Conservation (phyloP, 1,140 invertebrate species). For the Bathynomus jamesi region DNA sequence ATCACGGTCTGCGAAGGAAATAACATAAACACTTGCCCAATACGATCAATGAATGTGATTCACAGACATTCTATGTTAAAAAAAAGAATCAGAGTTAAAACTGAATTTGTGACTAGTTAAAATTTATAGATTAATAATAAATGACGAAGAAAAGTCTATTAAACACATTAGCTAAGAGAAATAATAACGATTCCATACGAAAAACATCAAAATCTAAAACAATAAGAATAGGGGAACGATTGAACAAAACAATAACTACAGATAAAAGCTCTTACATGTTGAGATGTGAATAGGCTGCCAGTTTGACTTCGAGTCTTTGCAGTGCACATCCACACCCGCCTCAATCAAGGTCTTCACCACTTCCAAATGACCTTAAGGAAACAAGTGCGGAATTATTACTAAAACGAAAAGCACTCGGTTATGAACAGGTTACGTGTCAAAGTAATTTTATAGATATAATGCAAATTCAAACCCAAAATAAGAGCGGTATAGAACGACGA, state of each 20-base stretch:
- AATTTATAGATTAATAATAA: no score
- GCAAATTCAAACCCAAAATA: not conserved
- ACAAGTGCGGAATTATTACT: not conserved
- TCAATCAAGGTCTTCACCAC: constrained; percentile 23
- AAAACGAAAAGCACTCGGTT: not conserved
- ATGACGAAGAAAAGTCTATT: not conserved
- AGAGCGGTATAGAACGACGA: not conserved
- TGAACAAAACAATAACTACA: not conserved
- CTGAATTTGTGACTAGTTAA: no score
- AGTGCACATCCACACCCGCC: constrained; percentile 34
- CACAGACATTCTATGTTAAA: no score
- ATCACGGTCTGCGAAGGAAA: constrained; percentile 18
- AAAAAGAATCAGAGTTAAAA: no score
- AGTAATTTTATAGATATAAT: not conserved
- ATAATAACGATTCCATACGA: no score
- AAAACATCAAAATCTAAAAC: no score
- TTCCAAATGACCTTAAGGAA: constrained; percentile 26
- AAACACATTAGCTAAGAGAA: no score
- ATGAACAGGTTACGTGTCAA: not conserved
- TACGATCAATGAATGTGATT: no score
- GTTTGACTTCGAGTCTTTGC: constrained; percentile 30
- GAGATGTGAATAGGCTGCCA: constrained; percentile 36
- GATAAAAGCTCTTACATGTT: constrained; percentile 19
- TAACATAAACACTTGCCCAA: no score
- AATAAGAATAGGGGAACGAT: no score